These are phyloP conservation scores for Peromyscus attwateri DNA, from an alignment of 2,797 vertebrate species.

Conservation along the genomic window DNA sequence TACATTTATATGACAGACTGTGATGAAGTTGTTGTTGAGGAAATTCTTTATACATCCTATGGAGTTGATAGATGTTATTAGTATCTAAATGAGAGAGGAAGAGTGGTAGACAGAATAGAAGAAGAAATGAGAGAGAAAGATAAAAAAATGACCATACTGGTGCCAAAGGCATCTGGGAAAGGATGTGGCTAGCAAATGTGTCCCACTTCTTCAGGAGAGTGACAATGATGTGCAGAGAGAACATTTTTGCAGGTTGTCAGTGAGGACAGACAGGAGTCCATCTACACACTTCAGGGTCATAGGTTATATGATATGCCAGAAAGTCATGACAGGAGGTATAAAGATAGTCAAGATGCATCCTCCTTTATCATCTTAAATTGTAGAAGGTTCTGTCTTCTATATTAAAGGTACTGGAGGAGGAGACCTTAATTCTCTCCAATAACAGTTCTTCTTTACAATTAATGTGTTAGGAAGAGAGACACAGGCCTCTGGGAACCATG, in stretches of 20 bases:
- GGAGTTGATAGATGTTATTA: background rate
- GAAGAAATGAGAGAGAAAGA: background rate
- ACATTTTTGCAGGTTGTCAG: background rate
- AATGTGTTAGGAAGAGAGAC: conserved; percentile 65
- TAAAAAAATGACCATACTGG: background rate
- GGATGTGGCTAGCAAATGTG: background rate
- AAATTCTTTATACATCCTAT: background rate
- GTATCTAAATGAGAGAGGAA: background rate
- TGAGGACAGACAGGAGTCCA: background rate
- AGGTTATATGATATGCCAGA: background rate
- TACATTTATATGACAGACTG: background rate
- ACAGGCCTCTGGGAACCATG: conserved; percentile 50
- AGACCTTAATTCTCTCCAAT: conserved; percentile 29
- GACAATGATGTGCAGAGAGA: background rate
- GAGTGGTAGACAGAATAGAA: background rate
- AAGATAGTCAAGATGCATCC: background rate
- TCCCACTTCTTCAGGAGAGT: background rate
- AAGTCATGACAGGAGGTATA: background rate
- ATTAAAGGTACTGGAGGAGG: background rate
- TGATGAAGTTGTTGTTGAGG: no score
- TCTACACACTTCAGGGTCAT: fast-evolving
- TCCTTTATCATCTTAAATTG: background rate
- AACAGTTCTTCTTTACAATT: conserved; percentile 61
- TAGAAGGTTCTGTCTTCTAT: background rate
- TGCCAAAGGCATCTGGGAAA: background rate